Percentiles rank a stretch among this genome's conserved stretches.
phyloP scores from a whole-genome alignment of 2,888 invertebrate species.

The Eupithecia inturbata region DNA sequence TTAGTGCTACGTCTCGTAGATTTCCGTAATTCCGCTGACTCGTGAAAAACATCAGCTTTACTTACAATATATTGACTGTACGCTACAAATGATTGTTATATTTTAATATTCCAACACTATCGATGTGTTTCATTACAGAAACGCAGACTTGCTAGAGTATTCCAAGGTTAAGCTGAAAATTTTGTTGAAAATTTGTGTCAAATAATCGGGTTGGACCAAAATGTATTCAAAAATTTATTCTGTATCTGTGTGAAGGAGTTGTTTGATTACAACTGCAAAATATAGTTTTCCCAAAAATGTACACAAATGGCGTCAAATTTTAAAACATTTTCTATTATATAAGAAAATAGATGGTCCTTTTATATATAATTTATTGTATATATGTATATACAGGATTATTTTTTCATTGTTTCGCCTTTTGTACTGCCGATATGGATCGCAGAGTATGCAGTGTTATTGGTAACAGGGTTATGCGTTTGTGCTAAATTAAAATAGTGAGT shows the following conservation, averaged over 20 bases:
- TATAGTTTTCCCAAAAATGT: neutral
- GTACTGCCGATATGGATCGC: neutral
- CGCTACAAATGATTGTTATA: conserved; percentile 1
- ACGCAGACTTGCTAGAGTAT: neutral
- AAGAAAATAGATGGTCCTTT: neutral
- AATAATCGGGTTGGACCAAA: neutral
- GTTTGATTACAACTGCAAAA: neutral
- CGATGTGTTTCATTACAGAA: neutral
- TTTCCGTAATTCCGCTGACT: neutral
- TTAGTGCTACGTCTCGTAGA: neutral
- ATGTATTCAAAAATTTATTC: neutral
- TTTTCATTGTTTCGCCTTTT: neutral
- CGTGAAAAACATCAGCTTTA: neutral
- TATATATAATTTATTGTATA: neutral
- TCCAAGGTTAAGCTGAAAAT: neutral
- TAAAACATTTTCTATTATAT: neutral
- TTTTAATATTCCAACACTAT: conserved; percentile 6
- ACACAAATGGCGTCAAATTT: neutral
- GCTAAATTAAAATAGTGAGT: neutral
- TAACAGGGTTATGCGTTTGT: neutral
- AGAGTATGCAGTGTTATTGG: neutral
- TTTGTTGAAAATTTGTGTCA: neutral
- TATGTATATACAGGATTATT: neutral
- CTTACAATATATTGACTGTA: neutral
- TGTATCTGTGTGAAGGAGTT: neutral